These are phyloP conservation scores for Xyrauchen texanus DNA, from an alignment of 2,113 vertebrate genomes.

Conservation along the genomic window DNA sequence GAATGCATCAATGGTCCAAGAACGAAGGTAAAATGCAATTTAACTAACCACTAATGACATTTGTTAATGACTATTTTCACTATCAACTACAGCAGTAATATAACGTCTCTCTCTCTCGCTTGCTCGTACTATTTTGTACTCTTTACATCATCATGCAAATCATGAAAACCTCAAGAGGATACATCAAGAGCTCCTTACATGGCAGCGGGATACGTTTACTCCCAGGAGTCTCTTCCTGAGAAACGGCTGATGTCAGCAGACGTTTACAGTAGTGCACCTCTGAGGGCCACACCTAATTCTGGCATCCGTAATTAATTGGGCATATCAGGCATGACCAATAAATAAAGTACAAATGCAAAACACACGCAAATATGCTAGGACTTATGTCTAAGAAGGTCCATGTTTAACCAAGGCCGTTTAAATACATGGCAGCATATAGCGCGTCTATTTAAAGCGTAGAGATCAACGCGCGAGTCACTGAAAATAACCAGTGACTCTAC, in stretches of 20 bases:
- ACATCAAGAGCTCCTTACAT: slow-evolving; percentile 18
- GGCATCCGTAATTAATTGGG: not conserved
- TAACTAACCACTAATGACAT: no score
- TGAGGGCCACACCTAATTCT: slow-evolving; percentile 2
- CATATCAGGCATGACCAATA: no score
- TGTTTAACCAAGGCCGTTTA: slow-evolving; percentile 62
- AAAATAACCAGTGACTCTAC: slow-evolving; percentile 70
- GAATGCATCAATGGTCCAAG: no score
- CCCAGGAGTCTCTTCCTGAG: slow-evolving; percentile 11
- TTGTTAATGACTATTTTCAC: no score
- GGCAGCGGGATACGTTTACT: not conserved
- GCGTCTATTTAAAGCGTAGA: slow-evolving; percentile 72
- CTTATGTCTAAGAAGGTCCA: slow-evolving; percentile 23
- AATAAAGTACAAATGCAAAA: no score
- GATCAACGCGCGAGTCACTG: slow-evolving; percentile 58
- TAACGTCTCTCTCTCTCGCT: no score
- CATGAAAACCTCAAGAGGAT: not conserved
- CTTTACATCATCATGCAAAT: no score
- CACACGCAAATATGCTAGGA: not conserved
- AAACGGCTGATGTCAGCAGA: slow-evolving; percentile 12
- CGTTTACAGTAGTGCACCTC: not conserved
- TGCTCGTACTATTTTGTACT: no score
- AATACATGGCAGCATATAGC: slow-evolving; percentile 60
- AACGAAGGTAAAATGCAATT: no score
- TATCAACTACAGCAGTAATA: no score